Conservation (phyloP, 2,888 invertebrate species). For the Danaus chrysippus region DNA sequence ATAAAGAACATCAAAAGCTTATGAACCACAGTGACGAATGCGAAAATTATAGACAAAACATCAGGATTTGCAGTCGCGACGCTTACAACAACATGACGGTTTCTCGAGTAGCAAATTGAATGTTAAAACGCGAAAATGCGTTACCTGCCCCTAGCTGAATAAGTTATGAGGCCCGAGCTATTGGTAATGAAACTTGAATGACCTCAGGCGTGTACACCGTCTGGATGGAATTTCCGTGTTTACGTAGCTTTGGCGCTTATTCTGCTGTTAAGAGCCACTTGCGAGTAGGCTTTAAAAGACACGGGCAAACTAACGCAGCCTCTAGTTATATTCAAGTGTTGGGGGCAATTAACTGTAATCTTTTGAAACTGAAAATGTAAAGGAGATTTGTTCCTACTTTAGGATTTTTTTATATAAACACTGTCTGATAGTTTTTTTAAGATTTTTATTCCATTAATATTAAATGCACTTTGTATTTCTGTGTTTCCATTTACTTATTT, state of each 20-base stretch:
- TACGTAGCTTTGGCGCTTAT: slow-evolving; percentile 45
- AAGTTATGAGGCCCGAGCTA: slow-evolving; percentile 70
- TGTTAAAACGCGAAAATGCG: slow-evolving; percentile 71
- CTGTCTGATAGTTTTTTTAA: neutral
- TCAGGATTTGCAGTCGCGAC: slow-evolving; percentile 40
- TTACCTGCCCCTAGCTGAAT: slow-evolving; percentile 73
- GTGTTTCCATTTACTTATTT: too few relatives aligned
- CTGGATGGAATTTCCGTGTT: slow-evolving; percentile 64
- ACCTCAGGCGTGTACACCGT: slow-evolving; percentile 59
- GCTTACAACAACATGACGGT: slow-evolving; percentile 56
- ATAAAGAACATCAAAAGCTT: neutral
- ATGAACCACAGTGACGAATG: neutral
- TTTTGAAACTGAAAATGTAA: slow-evolving; percentile 9
- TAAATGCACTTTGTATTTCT: too few relatives aligned
- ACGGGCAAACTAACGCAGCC: slow-evolving; percentile 25
- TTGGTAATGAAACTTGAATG: slow-evolving; percentile 76
- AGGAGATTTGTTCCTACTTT: neutral
- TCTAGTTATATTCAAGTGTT: slow-evolving; percentile 22
- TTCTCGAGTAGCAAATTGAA: slow-evolving; percentile 64
- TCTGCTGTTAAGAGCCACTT: slow-evolving; percentile 52
- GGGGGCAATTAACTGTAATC: slow-evolving; percentile 22
- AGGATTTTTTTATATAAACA: neutral
- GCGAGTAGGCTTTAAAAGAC: slow-evolving; percentile 39
- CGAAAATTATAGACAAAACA: slow-evolving; percentile 12
- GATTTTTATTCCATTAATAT: neutral